Evolutionary conservation across 2,113 vertebrate species (phyloP), one percentile per base, ranked within the genome.

Genomic region (Phoxinus phoxinus): DNA sequence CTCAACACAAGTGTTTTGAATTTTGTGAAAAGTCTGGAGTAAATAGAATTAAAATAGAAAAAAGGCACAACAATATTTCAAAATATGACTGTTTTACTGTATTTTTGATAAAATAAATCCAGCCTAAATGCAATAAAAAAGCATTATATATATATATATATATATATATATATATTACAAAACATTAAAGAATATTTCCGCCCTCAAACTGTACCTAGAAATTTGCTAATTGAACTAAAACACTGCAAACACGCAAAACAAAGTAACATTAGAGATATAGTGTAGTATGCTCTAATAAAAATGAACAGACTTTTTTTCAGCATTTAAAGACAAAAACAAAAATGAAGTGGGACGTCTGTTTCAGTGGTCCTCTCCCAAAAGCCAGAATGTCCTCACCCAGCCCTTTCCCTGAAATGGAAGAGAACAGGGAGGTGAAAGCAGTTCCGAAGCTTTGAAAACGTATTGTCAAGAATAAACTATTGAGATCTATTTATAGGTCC

Each of bases 361-460:
- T 91, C 56, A 86, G 25, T 32, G n/a, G 41, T 86, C 72, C 80
- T 91, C 90, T 87, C 87, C 88, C 46, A 89, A 87, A 86, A 92
- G 90, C 90, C 89, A 91, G 81, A 83, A 92, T 46, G 90, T 92
- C 84, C 84, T 86, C 71, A 91, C 56, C 41, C 86, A 83, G 27
- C 88, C 86, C 21, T 92, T 91, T 48, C 91, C 88, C 88, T 91
- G 81, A 27, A 77, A 82, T 41, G 69, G 83, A 85, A 65, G 12
- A 71, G 61, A 71, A 53, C n/a, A 53, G 37, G n/a, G 65, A 72
- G 30, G 82, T 80, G 77, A 75, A 32, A 7, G 15, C 25, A 46
- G 51, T 48, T 46, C 12, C 8, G 17, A 51, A 61, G 73, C 75
- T 72, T 61, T 19, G 21, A 56, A 75, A 86, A 53, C 7, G 5